A percentile compares a stretch with the other conserved stretches of the same genome.
phyloP scores from a whole-genome alignment of 2,888 invertebrate species.

The Lepidochrysops patricia region DNA sequence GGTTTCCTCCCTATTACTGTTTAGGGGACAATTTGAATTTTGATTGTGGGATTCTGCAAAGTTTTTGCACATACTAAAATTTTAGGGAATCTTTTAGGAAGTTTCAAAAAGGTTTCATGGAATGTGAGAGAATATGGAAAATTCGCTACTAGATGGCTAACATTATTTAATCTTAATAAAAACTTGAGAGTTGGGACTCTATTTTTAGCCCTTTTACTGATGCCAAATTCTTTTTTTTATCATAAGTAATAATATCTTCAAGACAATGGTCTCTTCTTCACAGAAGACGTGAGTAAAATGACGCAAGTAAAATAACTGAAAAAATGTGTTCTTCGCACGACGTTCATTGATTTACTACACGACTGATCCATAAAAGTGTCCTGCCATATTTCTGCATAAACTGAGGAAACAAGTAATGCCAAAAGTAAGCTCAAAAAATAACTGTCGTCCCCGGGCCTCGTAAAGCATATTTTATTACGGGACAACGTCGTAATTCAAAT shows the following conservation, averaged over 20 bases:
- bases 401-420: constrained; percentile 1
- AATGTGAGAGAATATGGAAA: not conserved
- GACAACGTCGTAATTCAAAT: constrained; percentile 39
- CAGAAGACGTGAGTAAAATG: too few species aligned
- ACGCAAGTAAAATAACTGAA: not conserved
- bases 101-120: not conserved
- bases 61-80: not conserved
- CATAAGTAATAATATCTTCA: not conserved
- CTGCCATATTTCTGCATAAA: constrained; percentile 1
- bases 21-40: not conserved
- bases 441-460: constrained; percentile 15
- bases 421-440: constrained; percentile 7
- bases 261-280: too few species aligned
- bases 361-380: not conserved
- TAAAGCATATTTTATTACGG: constrained; percentile 24
- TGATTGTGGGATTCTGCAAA: not conserved
- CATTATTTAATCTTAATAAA: too few species aligned
- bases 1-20: not conserved
- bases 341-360: not conserved
- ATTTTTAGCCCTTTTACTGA: not conserved
- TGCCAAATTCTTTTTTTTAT: not conserved
- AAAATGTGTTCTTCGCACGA: not conserved
- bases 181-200: too few species aligned
- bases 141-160: too few species aligned
- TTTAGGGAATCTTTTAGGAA: not conserved